Percentiles rank a stretch among this genome's conserved stretches.
phyloP scores from a whole-genome alignment of 2,113 vertebrate genomes.

The Shinisaurus crocodilurus region DNA sequence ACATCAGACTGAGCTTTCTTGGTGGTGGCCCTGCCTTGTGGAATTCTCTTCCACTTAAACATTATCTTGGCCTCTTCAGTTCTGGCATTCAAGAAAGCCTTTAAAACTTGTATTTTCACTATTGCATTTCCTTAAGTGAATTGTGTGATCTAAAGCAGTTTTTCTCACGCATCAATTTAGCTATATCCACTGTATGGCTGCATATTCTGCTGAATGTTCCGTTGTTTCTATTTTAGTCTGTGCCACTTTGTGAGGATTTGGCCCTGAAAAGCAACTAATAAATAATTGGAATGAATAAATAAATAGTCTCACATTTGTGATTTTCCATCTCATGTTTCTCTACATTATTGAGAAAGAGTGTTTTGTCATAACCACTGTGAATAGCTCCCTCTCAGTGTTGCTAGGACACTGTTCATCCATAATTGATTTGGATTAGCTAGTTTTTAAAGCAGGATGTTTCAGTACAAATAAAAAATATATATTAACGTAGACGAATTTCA shows the following conservation, averaged over 20 bases:
- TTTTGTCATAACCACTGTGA: neutral
- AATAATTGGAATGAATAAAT: neutral
- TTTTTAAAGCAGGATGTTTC: neutral
- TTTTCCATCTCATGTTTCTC: slow-evolving; percentile 12
- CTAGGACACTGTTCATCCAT: slow-evolving; percentile 29
- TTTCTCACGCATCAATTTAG: neutral
- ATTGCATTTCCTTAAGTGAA: too few species aligned
- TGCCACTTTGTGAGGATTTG: neutral
- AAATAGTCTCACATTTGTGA: slow-evolving; percentile 6
- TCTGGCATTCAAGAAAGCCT: neutral
- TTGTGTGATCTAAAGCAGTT: too few species aligned
- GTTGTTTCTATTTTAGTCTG: neutral
- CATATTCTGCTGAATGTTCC: neutral
- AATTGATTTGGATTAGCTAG: neutral
- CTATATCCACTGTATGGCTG: neutral
- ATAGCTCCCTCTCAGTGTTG: slow-evolving; percentile 26
- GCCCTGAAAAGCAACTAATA: neutral
- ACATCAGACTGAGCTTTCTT: neutral
- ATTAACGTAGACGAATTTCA: neutral
- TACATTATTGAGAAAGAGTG: neutral
- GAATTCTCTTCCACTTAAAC: neutral
- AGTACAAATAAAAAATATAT: neutral
- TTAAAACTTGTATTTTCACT: neutral
- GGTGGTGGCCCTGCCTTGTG: neutral
- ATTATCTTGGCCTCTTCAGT: neutral